phyloP scores from a whole-genome alignment of 2,113 vertebrate species.

The Pseudorasbora parva region DNA sequence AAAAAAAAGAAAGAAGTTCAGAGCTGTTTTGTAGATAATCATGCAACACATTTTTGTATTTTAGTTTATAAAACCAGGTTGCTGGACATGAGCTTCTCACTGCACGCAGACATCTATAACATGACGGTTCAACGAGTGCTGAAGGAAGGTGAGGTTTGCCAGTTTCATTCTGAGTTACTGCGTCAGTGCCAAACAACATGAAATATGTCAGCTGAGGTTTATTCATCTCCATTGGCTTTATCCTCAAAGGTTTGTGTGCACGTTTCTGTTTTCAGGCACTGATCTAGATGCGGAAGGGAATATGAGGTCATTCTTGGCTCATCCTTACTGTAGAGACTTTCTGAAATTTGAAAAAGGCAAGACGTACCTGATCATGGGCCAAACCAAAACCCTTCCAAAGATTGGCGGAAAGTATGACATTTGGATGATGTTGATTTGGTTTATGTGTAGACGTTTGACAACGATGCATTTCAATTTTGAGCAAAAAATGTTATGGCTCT shows the following conservation, averaged over 20 bases:
- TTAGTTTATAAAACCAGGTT: slow-evolving; percentile 71
- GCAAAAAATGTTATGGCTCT: not conserved
- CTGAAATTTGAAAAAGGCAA: slow-evolving; percentile 54
- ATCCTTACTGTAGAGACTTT: slow-evolving; percentile 63
- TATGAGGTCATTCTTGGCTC: slow-evolving; percentile 63
- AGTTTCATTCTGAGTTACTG: not conserved
- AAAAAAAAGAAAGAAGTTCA: no score
- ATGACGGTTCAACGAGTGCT: slow-evolving; percentile 56
- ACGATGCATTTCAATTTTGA: not conserved
- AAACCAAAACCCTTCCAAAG: slow-evolving; percentile 39
- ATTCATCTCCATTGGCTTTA: not conserved
- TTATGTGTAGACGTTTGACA: not conserved
- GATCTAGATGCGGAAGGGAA: slow-evolving; percentile 47
- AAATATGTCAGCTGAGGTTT: no score
- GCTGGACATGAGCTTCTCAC: accelerated
- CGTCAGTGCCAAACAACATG: not conserved
- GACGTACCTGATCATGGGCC: slow-evolving; percentile 73
- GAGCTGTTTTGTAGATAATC: not conserved
- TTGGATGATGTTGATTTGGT: not conserved
- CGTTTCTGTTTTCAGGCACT: slow-evolving; percentile 57
- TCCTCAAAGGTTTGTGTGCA: not conserved
- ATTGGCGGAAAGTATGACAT: slow-evolving; percentile 18
- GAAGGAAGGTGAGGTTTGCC: slow-evolving; percentile 67
- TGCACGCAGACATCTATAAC: slow-evolving; percentile 65
- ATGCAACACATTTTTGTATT: not conserved